Percentiles rank a stretch among this genome's conserved stretches.
Evolutionary conservation across 2,888 invertebrate species (phyloP).

Genomic region (Petrophora chlorosata): DNA sequence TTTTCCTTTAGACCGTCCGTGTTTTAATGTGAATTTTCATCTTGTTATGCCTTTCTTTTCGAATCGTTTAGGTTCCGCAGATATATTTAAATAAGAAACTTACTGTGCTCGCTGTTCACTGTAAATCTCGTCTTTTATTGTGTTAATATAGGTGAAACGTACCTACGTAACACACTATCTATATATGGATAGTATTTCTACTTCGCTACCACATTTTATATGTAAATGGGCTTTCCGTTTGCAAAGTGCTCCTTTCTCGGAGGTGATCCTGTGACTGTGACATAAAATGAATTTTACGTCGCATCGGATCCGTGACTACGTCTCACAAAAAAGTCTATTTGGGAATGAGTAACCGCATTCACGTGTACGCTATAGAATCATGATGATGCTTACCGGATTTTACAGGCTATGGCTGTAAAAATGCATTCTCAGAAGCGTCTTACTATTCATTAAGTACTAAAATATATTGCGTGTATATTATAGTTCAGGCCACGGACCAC

Average conservation of each 20-base stretch:
- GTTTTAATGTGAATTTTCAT: slow-evolving; percentile 6
- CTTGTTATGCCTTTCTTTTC: slow-evolving; percentile 1
- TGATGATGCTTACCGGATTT: not conserved
- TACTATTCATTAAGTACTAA: too few species aligned
- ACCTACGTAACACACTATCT: slow-evolving; percentile 30
- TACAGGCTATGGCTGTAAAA: too few species aligned
- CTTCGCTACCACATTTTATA: slow-evolving; percentile 57
- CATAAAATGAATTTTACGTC: slow-evolving; percentile 62
- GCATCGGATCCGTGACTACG: slow-evolving; percentile 46
- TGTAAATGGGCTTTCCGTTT: slow-evolving; percentile 66
- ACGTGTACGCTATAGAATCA: not conserved
- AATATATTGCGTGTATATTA: too few species aligned
- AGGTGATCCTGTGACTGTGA: slow-evolving; percentile 61
- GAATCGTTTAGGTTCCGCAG: not conserved
- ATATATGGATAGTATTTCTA: slow-evolving; percentile 30
- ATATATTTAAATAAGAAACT: slow-evolving; percentile 1
- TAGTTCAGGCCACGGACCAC: too few species aligned
- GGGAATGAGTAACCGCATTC: slow-evolving; percentile 5
- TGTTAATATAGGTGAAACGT: slow-evolving; percentile 15
- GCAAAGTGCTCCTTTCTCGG: slow-evolving; percentile 63
- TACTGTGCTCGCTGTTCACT: not conserved
- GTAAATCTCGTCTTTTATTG: slow-evolving; percentile 1
- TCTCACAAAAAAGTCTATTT: slow-evolving; percentile 36
- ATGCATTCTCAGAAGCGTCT: too few species aligned
- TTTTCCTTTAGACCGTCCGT: slow-evolving; percentile 4